Conservation (phyloP, 2,888 invertebrate genomes). For the Noctuana brunneofusca region DNA sequence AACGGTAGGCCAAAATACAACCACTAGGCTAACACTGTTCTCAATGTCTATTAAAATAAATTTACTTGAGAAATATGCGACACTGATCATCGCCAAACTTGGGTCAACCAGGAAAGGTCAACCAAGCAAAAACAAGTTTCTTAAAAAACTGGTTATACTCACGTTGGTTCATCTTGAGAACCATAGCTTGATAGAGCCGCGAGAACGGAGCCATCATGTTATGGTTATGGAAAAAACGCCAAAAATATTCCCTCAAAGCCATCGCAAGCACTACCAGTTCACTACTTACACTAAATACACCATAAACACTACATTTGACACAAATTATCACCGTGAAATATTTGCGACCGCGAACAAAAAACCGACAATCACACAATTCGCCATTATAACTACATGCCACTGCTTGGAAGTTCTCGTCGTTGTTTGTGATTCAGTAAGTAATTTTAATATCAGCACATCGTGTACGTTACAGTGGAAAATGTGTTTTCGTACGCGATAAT, state of each 20-base stretch:
- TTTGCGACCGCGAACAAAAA: conserved; percentile 44
- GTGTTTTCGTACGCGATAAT: conserved; percentile 42
- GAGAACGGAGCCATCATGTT: conserved; percentile 73
- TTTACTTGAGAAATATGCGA: too few relatives aligned
- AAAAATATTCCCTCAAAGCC: conserved; percentile 57
- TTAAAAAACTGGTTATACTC: conserved; percentile 47
- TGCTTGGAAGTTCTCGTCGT: conserved; percentile 7
- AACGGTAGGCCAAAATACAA: too few relatives aligned
- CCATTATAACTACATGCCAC: conserved; percentile 40
- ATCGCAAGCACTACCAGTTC: conserved; percentile 45
- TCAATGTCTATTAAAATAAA: too few relatives aligned
- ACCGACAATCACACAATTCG: conserved; percentile 33
- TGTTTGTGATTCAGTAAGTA: not conserved
- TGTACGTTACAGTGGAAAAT: conserved; percentile 36
- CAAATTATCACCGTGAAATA: conserved; percentile 74
- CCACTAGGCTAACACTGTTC: too few relatives aligned
- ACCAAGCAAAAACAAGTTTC: not conserved
- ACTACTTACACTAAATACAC: conserved; percentile 37
- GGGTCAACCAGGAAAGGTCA: not conserved
- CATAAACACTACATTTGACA: conserved; percentile 74
- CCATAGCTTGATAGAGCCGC: conserved; percentile 74
- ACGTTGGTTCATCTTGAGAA: conserved; percentile 78
- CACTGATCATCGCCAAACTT: not conserved
- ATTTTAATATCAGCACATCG: conserved; percentile 36
- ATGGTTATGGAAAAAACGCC: conserved; percentile 57